phyloP scores from a whole-genome alignment of 1,140 invertebrate genomes.

The Portunus trituberculatus region DNA sequence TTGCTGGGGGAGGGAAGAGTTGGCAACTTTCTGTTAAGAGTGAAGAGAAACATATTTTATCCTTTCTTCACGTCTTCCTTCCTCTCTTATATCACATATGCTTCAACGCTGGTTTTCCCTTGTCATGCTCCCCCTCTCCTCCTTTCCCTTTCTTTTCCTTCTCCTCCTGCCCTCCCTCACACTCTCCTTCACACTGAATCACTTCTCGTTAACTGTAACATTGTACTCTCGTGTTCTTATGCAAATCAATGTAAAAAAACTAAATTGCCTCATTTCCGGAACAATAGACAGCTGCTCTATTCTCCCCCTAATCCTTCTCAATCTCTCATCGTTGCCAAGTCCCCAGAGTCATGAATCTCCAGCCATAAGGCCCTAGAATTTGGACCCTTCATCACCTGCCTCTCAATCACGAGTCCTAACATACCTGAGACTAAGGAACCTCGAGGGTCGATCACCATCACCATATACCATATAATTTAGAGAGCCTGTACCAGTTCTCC shows the following conservation, averaged over 20 bases:
- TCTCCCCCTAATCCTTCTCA: not conserved
- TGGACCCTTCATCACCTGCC: too few species aligned
- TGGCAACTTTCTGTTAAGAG: not conserved
- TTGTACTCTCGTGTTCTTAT: conserved; percentile 13
- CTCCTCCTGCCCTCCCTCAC: too few species aligned
- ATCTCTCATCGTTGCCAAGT: not conserved
- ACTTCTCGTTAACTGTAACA: conserved; percentile 1
- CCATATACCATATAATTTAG: too few species aligned
- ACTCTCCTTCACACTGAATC: not conserved
- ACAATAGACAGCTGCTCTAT: not conserved
- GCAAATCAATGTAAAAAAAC: not conserved
- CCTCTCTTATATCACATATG: not conserved
- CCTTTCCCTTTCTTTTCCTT: not conserved
- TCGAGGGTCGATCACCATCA: not conserved
- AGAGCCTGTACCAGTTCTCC: too few species aligned
- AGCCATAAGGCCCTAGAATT: not conserved
- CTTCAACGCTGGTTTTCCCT: not conserved
- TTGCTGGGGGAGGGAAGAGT: not conserved
- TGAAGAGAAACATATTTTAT: not conserved
- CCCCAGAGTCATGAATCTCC: not conserved
- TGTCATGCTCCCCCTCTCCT: not conserved
- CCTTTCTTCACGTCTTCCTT: not conserved
- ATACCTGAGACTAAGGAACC: not conserved
- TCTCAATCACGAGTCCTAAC: not conserved
- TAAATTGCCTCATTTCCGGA: not conserved